Conservation (phyloP, 1,140 invertebrate genomes). For the Drosophila rufa region DNA sequence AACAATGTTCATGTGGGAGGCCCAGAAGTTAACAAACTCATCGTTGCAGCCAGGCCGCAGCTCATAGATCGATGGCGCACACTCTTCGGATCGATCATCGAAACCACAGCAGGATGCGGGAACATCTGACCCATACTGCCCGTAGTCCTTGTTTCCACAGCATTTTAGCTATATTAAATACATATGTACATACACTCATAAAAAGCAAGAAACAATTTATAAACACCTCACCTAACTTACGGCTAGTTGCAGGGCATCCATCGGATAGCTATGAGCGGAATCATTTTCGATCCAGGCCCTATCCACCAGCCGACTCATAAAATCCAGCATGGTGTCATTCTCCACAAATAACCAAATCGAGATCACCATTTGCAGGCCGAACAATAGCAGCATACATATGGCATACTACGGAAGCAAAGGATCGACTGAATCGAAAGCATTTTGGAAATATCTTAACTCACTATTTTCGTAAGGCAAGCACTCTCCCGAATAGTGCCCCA, state of each 20-base stretch:
- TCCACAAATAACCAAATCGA: conserved; percentile 87
- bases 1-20: conserved; percentile 86
- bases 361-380: conserved; percentile 88
- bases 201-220: neutral
- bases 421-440: neutral
- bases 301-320: conserved; percentile 85
- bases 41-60: conserved; percentile 83
- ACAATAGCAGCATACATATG: conserved; percentile 87
- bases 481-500: conserved; percentile 93
- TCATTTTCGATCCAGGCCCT: conserved; percentile 63
- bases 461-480: conserved; percentile 91
- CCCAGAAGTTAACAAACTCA: conserved; percentile 84
- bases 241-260: conserved; percentile 67
- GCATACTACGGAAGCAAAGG: conserved; percentile 86
- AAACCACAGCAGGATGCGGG: conserved; percentile 85
- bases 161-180: conserved; percentile 86
- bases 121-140: conserved; percentile 82
- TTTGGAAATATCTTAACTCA: conserved; percentile 83
- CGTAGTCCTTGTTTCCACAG: conserved; percentile 86
- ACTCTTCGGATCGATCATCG: conserved; percentile 62
- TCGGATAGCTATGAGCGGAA: conserved; percentile 33
- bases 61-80: conserved; percentile 61
- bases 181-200: neutral
- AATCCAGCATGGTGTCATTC: conserved; percentile 82
- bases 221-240: conserved; percentile 42